Conservation (phyloP, 2,888 invertebrate species). For the Callyntrura sp. region DNA sequence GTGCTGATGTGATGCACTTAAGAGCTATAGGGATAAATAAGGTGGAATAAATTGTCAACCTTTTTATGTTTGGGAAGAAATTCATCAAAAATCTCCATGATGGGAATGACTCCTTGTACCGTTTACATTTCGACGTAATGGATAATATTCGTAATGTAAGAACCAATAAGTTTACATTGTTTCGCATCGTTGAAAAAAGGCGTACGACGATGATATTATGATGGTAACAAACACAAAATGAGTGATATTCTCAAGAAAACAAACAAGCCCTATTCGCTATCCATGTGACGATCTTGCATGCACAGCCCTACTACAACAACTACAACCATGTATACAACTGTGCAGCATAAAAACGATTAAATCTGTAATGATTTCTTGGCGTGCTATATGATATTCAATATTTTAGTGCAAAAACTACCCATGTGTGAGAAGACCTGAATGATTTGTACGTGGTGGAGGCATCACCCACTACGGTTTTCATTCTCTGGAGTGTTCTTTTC, state of each 20-base stretch:
- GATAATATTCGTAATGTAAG: background rate
- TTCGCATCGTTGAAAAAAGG: background rate
- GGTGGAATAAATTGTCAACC: no score
- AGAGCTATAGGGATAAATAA: no score
- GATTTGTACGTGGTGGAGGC: no score
- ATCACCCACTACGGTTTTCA: no score
- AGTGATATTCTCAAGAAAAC: constrained; percentile 1
- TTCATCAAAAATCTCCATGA: constrained; percentile 3
- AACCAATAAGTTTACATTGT: background rate
- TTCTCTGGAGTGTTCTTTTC: no score
- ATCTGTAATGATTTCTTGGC: background rate
- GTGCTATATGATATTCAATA: no score
- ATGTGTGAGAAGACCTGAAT: no score
- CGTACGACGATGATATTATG: background rate
- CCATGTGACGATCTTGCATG: constrained; percentile 24
- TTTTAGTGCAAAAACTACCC: no score
- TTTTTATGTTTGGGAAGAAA: constrained; percentile 34
- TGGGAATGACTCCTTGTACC: background rate
- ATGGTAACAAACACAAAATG: no score
- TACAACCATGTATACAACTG: no score
- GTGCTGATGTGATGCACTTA: no score
- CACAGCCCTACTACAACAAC: no score
- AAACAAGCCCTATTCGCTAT: constrained; percentile 15
- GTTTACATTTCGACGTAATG: background rate
- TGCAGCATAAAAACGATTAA: background rate